phyloP scores from a whole-genome alignment of 2,797 vertebrate species.

The Bufotes viridis region DNA sequence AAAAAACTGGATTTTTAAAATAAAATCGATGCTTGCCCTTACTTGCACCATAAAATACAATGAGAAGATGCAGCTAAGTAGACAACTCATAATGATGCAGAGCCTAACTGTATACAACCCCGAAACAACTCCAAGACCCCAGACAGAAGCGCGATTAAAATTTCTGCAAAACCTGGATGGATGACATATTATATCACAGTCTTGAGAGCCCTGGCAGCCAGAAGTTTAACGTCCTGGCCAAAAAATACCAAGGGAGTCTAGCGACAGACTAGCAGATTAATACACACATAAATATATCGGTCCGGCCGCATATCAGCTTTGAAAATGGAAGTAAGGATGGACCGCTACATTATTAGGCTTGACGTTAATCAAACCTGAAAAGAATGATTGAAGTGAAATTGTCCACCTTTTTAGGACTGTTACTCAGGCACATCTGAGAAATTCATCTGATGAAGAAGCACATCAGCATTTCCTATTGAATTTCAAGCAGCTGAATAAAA shows the following conservation, averaged over 20 bases:
- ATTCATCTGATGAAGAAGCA: not conserved
- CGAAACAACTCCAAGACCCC: not conserved
- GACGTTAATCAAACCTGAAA: not conserved
- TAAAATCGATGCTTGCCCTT: not conserved
- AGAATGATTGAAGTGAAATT: not conserved
- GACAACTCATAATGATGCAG: constrained; percentile 24
- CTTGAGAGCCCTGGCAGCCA: not conserved
- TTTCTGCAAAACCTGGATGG: not conserved
- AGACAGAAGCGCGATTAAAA: not conserved
- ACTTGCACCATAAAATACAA: not conserved
- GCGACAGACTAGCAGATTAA: not conserved
- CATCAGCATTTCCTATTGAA: constrained; percentile 10
- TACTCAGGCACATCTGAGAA: not conserved
- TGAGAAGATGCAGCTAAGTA: constrained; percentile 15
- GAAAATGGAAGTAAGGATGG: not conserved
- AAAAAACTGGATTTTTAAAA: constrained; percentile 18
- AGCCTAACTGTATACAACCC: not conserved
- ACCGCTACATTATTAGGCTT: not conserved
- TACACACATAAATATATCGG: not conserved
- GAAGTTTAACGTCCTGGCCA: not conserved
- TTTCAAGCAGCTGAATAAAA: constrained; percentile 21
- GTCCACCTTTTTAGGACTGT: not conserved
- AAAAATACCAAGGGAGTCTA: not conserved
- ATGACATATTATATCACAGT: not conserved
- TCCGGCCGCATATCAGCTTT: not conserved